These are phyloP conservation scores for Drosophila aldrichi DNA, from an alignment of 2,888 invertebrate genomes.

Conservation along the genomic window DNA sequence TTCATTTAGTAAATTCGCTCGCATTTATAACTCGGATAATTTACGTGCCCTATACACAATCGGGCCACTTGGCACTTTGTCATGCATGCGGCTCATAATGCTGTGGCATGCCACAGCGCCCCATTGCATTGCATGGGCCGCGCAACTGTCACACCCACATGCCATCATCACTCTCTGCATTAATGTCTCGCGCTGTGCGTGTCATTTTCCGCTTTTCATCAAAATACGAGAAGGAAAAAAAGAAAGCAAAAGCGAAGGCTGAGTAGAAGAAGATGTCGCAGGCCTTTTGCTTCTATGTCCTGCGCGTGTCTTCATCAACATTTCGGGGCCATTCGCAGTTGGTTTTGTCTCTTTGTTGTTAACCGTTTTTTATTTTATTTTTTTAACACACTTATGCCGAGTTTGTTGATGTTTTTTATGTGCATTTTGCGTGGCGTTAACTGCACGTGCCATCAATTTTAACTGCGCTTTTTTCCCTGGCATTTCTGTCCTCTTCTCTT, in stretches of 20 bases:
- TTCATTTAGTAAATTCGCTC: constrained; percentile 1
- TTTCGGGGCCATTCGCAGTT: constrained; percentile 48
- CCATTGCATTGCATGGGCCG: constrained; percentile 11
- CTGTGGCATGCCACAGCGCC: constrained; percentile 27
- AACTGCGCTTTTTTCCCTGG: constrained; percentile 62
- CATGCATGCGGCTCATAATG: constrained; percentile 15
- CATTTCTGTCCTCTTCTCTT: constrained; percentile 3
- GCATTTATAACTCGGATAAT: constrained; percentile 19
- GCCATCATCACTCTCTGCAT: constrained; percentile 37
- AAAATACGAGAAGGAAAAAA: constrained; percentile 27
- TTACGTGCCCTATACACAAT: constrained; percentile 21
- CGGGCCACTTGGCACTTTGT: constrained; percentile 19
- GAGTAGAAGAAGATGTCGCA: constrained; percentile 42
- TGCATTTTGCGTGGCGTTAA: constrained; percentile 75
- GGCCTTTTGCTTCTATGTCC: constrained; percentile 18
- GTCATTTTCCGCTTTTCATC: constrained; percentile 64
- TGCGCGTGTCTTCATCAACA: constrained; percentile 61
- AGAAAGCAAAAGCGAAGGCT: constrained; percentile 16
- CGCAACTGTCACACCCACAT: constrained; percentile 22
- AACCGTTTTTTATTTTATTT: constrained; percentile 23
- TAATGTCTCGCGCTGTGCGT: constrained; percentile 51
- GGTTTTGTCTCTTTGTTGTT: constrained; percentile 7
- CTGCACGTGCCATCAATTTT: constrained; percentile 76
- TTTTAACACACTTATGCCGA: constrained; percentile 48
- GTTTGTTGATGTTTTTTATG: constrained; percentile 64